Conservation (phyloP, 1,140 invertebrate species). For the Callitettix versicolor region DNA sequence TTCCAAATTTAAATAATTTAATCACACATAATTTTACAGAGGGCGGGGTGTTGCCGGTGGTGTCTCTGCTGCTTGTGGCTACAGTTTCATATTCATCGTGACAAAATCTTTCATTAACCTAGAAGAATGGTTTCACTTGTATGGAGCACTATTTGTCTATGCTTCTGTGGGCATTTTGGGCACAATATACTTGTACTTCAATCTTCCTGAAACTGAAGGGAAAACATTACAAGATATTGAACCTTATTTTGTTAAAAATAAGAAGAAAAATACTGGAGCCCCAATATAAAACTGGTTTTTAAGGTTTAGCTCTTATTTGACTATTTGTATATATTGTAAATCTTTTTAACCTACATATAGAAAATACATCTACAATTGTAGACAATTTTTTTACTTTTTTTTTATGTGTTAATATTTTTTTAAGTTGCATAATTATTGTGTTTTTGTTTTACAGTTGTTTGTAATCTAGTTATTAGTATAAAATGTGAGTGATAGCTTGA, state of each 20-base stretch:
- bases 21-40: slow-evolving; percentile 16
- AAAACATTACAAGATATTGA: slow-evolving; percentile 24
- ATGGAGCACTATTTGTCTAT: slow-evolving; percentile 23
- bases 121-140: slow-evolving; percentile 9
- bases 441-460: no score
- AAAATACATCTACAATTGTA: no score
- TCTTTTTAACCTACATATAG: no score
- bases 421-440: no score
- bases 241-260: slow-evolving; percentile 18
- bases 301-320: neutral
- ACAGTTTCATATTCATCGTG: slow-evolving; percentile 20
- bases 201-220: slow-evolving; percentile 25
- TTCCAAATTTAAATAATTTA: no score
- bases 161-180: slow-evolving; percentile 16
- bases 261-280: neutral
- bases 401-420: no score
- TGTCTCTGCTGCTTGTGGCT: slow-evolving; percentile 15
- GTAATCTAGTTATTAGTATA: no score
- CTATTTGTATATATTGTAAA: neutral
- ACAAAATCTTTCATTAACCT: slow-evolving; percentile 24
- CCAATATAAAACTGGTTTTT: neutral
- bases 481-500: no score
- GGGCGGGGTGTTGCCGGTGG: slow-evolving; percentile 22
- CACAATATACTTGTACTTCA: slow-evolving; percentile 20
- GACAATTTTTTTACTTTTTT: no score